phyloP scores from a whole-genome alignment of 2,113 vertebrate species.

The Triplophysa rosa region DNA sequence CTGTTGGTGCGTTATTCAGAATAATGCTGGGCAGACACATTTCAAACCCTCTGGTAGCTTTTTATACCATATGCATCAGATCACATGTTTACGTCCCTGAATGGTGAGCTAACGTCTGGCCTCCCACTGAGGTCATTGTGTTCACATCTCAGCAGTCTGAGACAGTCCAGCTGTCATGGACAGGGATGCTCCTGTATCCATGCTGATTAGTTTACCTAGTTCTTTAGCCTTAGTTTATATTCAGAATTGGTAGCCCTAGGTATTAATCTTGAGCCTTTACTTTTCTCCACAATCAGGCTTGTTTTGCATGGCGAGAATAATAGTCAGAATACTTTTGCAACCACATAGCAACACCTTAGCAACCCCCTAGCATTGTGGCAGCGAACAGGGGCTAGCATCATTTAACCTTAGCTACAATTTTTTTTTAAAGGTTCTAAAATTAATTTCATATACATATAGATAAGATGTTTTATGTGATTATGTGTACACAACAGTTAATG shows the following conservation, averaged over 20 bases:
- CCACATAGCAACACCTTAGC: neutral
- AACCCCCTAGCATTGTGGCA: neutral
- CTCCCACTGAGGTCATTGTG: constrained; percentile 21
- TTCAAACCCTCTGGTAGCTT: neutral
- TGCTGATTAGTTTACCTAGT: neutral
- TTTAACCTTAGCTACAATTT: too few species aligned
- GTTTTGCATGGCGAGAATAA: neutral
- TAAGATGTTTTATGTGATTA: too few species aligned
- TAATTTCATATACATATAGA: too few species aligned
- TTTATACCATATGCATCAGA: constrained; percentile 34
- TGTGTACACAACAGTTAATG: too few species aligned
- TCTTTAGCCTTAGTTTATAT: neutral
- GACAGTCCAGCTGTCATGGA: neutral
- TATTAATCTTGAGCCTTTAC: neutral
- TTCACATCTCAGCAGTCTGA: neutral
- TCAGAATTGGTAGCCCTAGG: neutral
- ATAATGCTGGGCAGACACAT: constrained; percentile 30
- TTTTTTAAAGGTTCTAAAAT: too few species aligned
- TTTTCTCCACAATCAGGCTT: neutral
- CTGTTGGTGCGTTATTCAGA: neutral
- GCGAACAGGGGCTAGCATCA: too few species aligned
- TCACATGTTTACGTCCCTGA: constrained; percentile 13
- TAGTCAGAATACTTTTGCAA: neutral
- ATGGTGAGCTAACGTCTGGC: neutral
- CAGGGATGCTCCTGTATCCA: neutral